Evolutionary conservation across 2,888 invertebrate genomes (phyloP), one percentile per base, ranked within the genome.

Genomic region (Cephus nigrinus): DNA sequence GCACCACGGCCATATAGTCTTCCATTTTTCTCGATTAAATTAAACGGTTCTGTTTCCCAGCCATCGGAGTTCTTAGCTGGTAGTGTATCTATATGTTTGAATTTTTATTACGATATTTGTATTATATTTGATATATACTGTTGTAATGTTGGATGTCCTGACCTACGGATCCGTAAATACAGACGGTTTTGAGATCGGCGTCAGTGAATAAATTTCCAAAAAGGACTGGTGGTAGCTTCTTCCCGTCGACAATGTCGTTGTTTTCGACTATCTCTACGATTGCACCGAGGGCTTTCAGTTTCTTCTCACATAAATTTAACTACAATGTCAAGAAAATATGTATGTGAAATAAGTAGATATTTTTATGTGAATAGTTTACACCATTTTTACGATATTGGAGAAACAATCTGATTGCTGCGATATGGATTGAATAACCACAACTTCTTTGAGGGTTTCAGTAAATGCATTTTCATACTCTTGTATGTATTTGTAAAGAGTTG

Each of bases 101-200:
- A 55, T 55, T 55, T 23, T 23, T 9, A 55, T 55, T 40, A 40
- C 2, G 40, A 40, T 40, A 40, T 30, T 31, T 69, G 31, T 5
- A 32, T 30, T 30, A 31, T 69, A 69, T 69, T 69, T 69, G 12
- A 30, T 69, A 12, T 30, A 30, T 69, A 69, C 12, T 35, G 35
- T 35, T 4, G 31, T 69, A 69, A 12, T 30, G 30, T 31, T 15
- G 2, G 30, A 69, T 69, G 32, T 12, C 5, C 31, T 69, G 31
- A 86, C 86, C 86, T 40, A 86, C 79, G 32, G 82, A 83, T 75
- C 86, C 86, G 33, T 86, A 86, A 76, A 86, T 80, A 75, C 86
- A 86, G 72, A 86, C 79, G 2, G 84, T 86, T 76, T 82, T 84
- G 12, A 83, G 78, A 71, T 83, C 82, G 11, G 84, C 81, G 73